A percentile compares a stretch with the other conserved stretches of the same genome.
phyloP scores from a whole-genome alignment of 2,888 invertebrate genomes.

The Polymixis flavicincta region DNA sequence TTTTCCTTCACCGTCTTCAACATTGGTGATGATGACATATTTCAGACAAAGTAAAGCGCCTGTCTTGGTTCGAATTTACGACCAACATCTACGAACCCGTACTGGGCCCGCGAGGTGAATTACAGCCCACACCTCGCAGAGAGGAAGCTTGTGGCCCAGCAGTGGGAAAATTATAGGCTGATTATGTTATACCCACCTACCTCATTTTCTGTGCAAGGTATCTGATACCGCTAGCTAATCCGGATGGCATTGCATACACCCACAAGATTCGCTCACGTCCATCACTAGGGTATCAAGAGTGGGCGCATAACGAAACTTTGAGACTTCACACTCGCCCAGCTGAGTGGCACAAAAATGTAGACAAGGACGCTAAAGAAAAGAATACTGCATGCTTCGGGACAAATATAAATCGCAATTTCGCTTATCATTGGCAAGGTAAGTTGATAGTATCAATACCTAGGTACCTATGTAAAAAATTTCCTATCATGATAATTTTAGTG shows the following conservation, averaged over 20 bases:
- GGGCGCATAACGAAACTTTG: constrained; percentile 78
- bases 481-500: constrained; percentile 16
- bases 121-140: no score
- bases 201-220: constrained; percentile 74
- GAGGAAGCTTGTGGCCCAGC: no score
- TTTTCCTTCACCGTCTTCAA: no score
- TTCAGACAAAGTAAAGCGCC: no score
- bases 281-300: constrained; percentile 72
- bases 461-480: not conserved
- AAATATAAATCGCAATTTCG: constrained; percentile 86
- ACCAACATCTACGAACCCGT: no score
- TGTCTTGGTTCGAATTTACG: no score
- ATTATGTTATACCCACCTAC: no score
- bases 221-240: constrained; percentile 85
- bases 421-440: constrained; percentile 88
- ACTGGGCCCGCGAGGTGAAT: no score
- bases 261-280: constrained; percentile 71
- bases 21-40: no score
- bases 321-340: constrained; percentile 73
- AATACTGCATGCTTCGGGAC: constrained; percentile 81
- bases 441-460: constrained; percentile 26
- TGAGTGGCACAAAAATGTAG: constrained; percentile 85
- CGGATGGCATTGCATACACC: constrained; percentile 83
- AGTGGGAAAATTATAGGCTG: no score
- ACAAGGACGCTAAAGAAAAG: constrained; percentile 69